Base-by-base conservation (phyloP, 2,113 vertebrate species). In the Panthera uncia region DNA sequence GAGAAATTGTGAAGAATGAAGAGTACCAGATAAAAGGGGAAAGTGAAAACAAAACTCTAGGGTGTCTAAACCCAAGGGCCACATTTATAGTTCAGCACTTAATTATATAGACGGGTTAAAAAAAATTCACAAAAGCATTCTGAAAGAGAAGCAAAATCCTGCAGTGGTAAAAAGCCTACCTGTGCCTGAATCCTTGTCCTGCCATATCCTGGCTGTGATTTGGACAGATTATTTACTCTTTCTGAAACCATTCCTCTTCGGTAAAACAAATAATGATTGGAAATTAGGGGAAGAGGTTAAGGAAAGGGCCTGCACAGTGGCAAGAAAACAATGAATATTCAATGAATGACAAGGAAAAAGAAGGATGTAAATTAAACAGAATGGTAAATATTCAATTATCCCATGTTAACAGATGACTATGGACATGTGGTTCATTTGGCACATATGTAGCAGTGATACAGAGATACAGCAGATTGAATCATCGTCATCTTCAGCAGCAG, bases 341-440 rank as follows among this genome's bases (percentile, higher is more conserved):
- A 90, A 12, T 97, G 80, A 92, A 94, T 84, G 48, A 87, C 31
- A 90, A 21, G 3, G 33, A 68, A n/a, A 55, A 91, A 81, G n/a
- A 55, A 94, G 14, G 23, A 12, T 23, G 48, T 66, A 48, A 36
- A 74, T 55, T 21, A 68, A 95, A 45, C 10, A 27, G 29, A 80
- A 38, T 11, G 1, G 29, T 86, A 55, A 71, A 85, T 57, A 71
- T 33, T 82, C 7, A 66, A 50, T n/a, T 81, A 63, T 65, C 25
- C 89, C 41, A 65, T 0, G 3, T 84, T 16, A 87, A n/a, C 29
- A 25, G 45, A 66, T 74, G 52, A 16, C 11, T 96, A 45, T n/a
- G 12, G 16, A 63, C 29, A 23, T 41, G 48, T 57, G 38, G 4
- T 31, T 87, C 57, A 74, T 95, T 73, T 90, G 69, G 9, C 57